Evolutionary conservation across 2,797 vertebrate species (phyloP).

Genomic region (Eulemur mongoz): DNA sequence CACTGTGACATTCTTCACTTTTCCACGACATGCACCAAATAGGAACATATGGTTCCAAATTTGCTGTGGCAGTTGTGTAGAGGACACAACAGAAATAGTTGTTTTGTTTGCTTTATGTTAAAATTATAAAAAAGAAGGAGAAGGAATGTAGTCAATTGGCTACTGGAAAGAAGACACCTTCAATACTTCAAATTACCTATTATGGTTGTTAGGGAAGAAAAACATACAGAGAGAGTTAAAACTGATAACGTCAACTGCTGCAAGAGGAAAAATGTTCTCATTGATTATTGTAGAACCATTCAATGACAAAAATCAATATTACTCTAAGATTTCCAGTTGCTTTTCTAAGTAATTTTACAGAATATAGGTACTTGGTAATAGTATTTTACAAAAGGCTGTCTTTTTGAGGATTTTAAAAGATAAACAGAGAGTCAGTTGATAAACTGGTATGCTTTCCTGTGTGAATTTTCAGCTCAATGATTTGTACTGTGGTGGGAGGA

Average conservation of each 20-base stretch:
- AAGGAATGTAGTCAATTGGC: neutral
- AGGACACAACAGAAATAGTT: neutral
- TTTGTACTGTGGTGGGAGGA: neutral
- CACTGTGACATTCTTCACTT: neutral
- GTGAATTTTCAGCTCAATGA: conserved; percentile 32
- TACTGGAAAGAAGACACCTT: neutral
- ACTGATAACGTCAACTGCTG: neutral
- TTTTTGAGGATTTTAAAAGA: neutral
- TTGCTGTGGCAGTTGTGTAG: neutral
- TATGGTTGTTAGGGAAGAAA: neutral
- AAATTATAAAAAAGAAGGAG: neutral
- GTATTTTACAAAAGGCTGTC: neutral
- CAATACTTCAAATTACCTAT: neutral
- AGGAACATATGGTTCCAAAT: neutral
- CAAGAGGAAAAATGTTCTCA: neutral
- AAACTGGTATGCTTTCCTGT: neutral
- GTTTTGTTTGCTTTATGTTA: neutral
- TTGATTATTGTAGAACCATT: neutral
- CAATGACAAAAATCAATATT: neutral
- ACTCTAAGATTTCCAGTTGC: neutral
- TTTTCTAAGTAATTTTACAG: neutral
- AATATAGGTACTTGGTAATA: neutral
- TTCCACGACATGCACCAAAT: neutral
- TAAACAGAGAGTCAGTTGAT: conserved; percentile 2
- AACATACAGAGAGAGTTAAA: neutral